phyloP scores from a whole-genome alignment of 2,888 invertebrate genomes.

The Eupithecia subumbrata region DNA sequence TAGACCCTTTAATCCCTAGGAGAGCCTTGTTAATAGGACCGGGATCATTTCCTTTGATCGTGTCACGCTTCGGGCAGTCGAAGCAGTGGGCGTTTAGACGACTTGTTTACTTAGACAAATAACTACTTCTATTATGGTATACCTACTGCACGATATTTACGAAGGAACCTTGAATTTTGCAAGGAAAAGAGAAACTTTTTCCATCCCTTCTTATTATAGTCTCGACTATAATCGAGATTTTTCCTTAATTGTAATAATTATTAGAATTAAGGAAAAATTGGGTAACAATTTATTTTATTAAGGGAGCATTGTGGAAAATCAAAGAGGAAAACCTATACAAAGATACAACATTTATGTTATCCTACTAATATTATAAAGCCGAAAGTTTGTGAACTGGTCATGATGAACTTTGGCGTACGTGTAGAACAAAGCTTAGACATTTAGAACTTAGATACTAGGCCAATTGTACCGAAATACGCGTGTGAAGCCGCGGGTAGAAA shows the following conservation, averaged over 20 bases:
- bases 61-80: slow-evolving; percentile 9
- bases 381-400: too few species aligned
- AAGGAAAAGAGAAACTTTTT: background rate
- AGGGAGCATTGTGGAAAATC: background rate
- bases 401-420: too few species aligned
- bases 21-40: background rate
- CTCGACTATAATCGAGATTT: too few species aligned
- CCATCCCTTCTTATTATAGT: background rate
- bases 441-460: too few species aligned
- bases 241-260: too few species aligned
- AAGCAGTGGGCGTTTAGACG: background rate
- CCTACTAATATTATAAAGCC: too few species aligned
- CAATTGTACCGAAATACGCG: too few species aligned
- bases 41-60: slow-evolving; percentile 9
- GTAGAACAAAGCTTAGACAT: too few species aligned
- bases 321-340: too few species aligned
- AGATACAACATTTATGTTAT: too few species aligned
- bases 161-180: background rate
- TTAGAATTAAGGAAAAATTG: background rate
- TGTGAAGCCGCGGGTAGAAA: too few species aligned
- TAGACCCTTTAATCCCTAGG: background rate
- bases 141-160: background rate
- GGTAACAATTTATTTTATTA: background rate
- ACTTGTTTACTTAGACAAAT: background rate
- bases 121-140: background rate